phyloP scores from a whole-genome alignment of 2,797 vertebrate genomes.

The Pipistrellus nathusii region DNA sequence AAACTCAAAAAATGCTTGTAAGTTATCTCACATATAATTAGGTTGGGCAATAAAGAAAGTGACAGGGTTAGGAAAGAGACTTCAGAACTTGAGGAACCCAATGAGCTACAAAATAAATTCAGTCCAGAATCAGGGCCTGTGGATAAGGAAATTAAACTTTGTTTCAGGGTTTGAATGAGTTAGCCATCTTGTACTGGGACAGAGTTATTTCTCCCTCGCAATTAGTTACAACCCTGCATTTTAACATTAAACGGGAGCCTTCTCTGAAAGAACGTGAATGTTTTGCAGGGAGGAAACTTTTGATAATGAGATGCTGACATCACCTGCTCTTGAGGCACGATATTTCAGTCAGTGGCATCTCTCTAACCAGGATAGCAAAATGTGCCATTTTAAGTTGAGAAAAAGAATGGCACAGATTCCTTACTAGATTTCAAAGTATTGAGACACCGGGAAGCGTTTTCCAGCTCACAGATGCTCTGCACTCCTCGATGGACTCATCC shows the following conservation, averaged over 20 bases:
- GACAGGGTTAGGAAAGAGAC: neutral
- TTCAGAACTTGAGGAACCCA: neutral
- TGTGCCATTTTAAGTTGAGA: conserved; percentile 42
- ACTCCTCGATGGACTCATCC: neutral
- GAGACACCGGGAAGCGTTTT: neutral
- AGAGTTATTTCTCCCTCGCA: neutral
- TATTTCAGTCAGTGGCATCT: conserved; percentile 51
- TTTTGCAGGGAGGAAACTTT: neutral
- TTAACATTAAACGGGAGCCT: neutral
- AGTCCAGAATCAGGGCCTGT: neutral
- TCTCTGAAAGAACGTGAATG: conserved; percentile 19
- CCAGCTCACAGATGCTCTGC: neutral
- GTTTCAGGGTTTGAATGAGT: neutral
- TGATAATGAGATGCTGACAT: conserved; percentile 61
- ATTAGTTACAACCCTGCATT: neutral
- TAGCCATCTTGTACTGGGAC: neutral
- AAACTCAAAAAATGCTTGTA: conserved; percentile 19
- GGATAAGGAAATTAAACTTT: neutral
- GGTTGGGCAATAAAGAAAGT: neutral
- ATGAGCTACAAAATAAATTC: neutral
- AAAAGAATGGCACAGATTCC: conserved; percentile 43
- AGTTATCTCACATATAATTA: neutral
- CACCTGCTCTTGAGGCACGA: neutral
- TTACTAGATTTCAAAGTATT: conserved; percentile 18
- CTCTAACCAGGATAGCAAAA: conserved; percentile 45